phyloP scores from a whole-genome alignment of 2,888 invertebrate species.

The Sipha maydis region DNA sequence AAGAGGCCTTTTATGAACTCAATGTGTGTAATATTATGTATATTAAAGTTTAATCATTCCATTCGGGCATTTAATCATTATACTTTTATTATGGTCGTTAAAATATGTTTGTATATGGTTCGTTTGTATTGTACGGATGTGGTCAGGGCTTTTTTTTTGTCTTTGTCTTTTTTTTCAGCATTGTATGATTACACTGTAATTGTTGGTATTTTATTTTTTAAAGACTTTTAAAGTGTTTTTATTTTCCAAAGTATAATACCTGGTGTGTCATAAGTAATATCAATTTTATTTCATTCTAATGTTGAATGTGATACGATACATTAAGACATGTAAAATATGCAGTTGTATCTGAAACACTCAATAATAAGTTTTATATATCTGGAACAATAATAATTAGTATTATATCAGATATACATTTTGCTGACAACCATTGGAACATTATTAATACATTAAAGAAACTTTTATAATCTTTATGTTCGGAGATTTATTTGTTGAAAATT shows the following conservation, averaged over 20 bases:
- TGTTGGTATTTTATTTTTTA: neutral
- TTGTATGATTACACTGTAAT: neutral
- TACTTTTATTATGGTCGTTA: neutral
- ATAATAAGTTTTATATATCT: too few relatives aligned
- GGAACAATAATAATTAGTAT: too few relatives aligned
- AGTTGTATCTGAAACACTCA: too few relatives aligned
- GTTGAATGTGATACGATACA: too few relatives aligned
- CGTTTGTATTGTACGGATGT: neutral
- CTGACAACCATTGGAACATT: too few relatives aligned
- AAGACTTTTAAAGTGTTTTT: neutral
- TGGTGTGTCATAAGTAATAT: neutral
- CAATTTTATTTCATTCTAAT: too few relatives aligned
- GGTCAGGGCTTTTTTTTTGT: neutral
- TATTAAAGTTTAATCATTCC: neutral
- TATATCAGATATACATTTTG: too few relatives aligned
- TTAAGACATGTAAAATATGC: too few relatives aligned
- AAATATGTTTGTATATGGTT: neutral
- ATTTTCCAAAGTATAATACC: neutral
- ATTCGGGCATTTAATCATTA: neutral
- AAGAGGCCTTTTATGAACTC: slow-evolving; percentile 12
- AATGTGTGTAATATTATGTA: neutral
- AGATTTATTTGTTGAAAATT: too few relatives aligned
- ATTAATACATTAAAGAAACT: too few relatives aligned
- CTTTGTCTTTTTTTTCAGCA: neutral
- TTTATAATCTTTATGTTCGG: too few relatives aligned